Evolutionary conservation across 2,113 vertebrate genomes (phyloP).

Genomic region (Thunnus thynnus): DNA sequence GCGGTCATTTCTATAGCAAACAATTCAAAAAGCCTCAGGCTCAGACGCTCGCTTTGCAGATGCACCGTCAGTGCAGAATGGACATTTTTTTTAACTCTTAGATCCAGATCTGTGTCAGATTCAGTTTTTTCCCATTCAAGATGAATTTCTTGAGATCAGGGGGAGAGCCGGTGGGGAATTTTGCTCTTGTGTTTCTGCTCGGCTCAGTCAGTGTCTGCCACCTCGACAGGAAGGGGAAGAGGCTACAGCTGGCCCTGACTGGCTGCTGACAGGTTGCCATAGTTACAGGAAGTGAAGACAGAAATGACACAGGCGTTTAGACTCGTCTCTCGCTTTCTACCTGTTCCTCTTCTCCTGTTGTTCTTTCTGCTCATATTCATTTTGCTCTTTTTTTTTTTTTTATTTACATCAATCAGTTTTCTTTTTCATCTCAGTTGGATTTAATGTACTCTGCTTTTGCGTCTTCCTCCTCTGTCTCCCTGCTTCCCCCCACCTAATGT

Average conservation of each 20-base stretch:
- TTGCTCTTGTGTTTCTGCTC: conserved; percentile 58
- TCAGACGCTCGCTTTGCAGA: conserved; percentile 17
- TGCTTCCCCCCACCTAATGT: not conserved
- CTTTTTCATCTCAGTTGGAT: conserved; percentile 28
- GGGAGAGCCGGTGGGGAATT: conserved; percentile 34
- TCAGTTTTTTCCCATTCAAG: conserved; percentile 17
- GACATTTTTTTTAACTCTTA: conserved; percentile 36
- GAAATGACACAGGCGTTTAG: conserved; percentile 79
- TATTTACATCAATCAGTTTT: conserved; percentile 32
- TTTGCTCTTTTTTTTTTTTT: conserved; percentile 45
- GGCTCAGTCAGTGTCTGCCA: conserved; percentile 77
- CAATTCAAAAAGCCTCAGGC: conserved; percentile 13
- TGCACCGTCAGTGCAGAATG: not conserved
- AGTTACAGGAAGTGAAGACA: conserved; percentile 88
- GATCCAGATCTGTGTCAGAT: not conserved
- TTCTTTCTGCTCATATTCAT: conserved; percentile 57
- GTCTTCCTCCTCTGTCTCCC: conserved; percentile 12
- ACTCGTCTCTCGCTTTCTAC: conserved; percentile 64
- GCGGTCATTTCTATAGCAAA: conserved; percentile 43
- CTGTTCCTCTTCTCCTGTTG: conserved; percentile 74
- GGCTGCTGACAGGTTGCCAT: conserved; percentile 87
- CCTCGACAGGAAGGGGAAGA: conserved; percentile 85
- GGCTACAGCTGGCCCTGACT: conserved; percentile 84
- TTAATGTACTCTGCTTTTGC: conserved; percentile 32
- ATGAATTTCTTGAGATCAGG: conserved; percentile 47